Evolutionary conservation across 2,797 vertebrate genomes (phyloP), one percentile per base, ranked within the genome.

Genomic region (Hydrolagus colliei): DNA sequence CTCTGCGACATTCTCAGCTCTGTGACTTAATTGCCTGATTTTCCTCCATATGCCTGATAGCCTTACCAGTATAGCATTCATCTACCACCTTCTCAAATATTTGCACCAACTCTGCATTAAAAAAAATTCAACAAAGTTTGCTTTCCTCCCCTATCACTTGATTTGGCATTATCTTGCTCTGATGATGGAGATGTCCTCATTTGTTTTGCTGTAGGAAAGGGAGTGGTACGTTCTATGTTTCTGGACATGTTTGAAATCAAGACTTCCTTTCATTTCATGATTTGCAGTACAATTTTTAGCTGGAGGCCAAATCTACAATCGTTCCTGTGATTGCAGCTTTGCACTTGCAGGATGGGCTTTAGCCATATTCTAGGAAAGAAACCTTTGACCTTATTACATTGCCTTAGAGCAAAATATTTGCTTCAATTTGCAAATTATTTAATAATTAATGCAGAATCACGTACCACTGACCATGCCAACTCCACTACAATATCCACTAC

Each of bases 191-290:
- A 52, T 20, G 12, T 52, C 35, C 74, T 16, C 16, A 52, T 76
- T 52, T 76, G 14, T 41, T 73, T 73, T 73, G 72, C 72, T 73
- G 72, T 73, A 20, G n/a, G 72, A 27, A 73, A 73, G 72, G 72
- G 72, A 27, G 18, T 73, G 72, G 72, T 27, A 27, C 72, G 27
- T 27, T 76, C 74, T 16, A 18, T 76, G 13, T 16, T 76, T 52
- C 18, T 76, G 74, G 35, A 76, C 74, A 52, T 52, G 35, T 41
- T 76, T 76, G 35, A 76, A 52, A 41, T 13, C 12, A 76, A 76
- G 52, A 52, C 16, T 52, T 76, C 74, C 74, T 76, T 75, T 76
- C 74, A 41, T 74, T 35, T 74, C 14, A 41, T 76, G 74, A 52
- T 76, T 76, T 76, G 14, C 7, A 76, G 35, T 13, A 11, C 18